Evolutionary conservation across 2,888 invertebrate species (phyloP), one percentile per base, ranked within the genome.

Genomic region (Magallana nippona): DNA sequence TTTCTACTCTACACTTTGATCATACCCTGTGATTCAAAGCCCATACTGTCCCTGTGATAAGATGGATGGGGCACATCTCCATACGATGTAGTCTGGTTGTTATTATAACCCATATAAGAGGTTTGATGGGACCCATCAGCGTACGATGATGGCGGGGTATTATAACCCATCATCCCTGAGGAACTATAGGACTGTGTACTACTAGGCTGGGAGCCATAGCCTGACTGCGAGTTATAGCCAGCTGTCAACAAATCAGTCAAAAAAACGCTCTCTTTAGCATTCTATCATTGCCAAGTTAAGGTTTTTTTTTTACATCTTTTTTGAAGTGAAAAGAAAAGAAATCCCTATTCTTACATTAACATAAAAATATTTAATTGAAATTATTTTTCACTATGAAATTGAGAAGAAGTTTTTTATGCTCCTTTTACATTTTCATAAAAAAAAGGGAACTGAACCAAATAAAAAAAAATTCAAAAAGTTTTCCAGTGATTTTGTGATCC

Each of bases 11-110:
- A 79, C 57, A 58, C 62, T 17, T 77, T 44, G 78, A 57, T 80
- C 83, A 80, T 83, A 83, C 83, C 83, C 71, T 83, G 83, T 80
- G 71, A 56, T 32, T 83, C 83, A 58, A 77, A 80, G 60, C 62
- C 63, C 83, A 80, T 83, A 71, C 57, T 80, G 83, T 83, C 83
- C 57, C 79, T 80, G 77, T 63, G 83, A 27, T 80, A 78, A 78
- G 56, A 80, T 32, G 78, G 78, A 58, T 82, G 78, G 57, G 56
- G 82, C 10, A 44, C 56, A 77, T 83, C 83, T 71, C 83, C 71
- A 77, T 83, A 83, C 60, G 63, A 80, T 77, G 82, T 78, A 57
- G 82, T 22, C 82, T 82, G 82, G 44, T 44, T 44, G 44, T 8
- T 55, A 55, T 82, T 60, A 82, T 71, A 82, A 22, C 81, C 81